Evolutionary conservation across 2,888 invertebrate species (phyloP).

Genomic region (Leptinotarsa haldemani): DNA sequence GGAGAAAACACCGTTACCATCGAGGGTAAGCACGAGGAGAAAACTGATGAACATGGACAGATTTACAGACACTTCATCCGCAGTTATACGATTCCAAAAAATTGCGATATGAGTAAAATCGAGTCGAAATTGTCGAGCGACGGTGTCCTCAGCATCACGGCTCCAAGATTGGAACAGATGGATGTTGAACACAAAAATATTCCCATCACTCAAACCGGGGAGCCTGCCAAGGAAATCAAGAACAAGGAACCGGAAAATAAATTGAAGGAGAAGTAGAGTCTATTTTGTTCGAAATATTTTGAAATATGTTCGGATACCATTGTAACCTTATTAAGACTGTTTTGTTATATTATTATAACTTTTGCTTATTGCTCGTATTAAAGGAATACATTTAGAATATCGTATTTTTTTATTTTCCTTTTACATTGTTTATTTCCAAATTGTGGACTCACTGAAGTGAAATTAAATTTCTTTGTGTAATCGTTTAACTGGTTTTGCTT

Average conservation of each 20-base stretch:
- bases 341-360: too few species aligned
- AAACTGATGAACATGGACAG: constrained; percentile 79
- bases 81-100: constrained; percentile 79
- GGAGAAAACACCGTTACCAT: constrained; percentile 71
- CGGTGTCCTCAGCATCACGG: constrained; percentile 77
- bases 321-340: too few species aligned
- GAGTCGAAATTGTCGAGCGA: constrained; percentile 81
- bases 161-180: constrained; percentile 65
- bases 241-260: constrained; percentile 23
- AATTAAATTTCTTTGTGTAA: too few species aligned
- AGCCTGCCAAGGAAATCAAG: constrained; percentile 35
- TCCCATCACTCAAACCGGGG: constrained; percentile 37
- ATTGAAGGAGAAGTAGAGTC: background rate
- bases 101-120: constrained; percentile 78
- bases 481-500: too few species aligned
- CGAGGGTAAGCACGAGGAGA: constrained; percentile 83
- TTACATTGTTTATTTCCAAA: too few species aligned
- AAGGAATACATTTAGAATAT: too few species aligned
- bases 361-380: too few species aligned
- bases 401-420: too few species aligned
- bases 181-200: constrained; percentile 34
- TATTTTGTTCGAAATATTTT: background rate
- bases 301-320: too few species aligned
- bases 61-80: constrained; percentile 83
- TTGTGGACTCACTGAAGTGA: too few species aligned